phyloP scores from a whole-genome alignment of 2,113 vertebrate genomes.

The Rhineura floridana region DNA sequence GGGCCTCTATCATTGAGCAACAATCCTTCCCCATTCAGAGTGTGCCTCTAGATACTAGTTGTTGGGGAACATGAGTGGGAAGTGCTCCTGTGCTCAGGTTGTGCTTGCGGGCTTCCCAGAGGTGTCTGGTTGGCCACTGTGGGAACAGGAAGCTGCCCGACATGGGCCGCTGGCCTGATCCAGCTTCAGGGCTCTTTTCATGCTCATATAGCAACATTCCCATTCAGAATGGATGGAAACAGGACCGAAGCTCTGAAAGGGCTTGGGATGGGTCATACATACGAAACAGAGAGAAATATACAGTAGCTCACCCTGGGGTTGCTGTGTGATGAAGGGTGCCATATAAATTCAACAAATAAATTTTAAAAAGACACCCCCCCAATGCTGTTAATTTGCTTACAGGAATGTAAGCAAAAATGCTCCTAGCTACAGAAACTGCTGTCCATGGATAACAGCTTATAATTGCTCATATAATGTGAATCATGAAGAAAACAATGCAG shows the following conservation, averaged over 20 bases:
- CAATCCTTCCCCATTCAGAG: no score
- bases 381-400: not conserved
- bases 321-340: not conserved
- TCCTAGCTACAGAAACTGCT: constrained; percentile 5
- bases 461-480: constrained; percentile 18
- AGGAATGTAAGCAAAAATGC: not conserved
- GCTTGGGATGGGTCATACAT: not conserved
- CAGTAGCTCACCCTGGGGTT: not conserved
- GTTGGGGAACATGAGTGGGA: no score
- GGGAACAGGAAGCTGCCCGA: no score
- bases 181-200: no score
- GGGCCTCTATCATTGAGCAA: no score
- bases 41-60: no score
- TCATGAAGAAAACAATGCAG: constrained; percentile 43
- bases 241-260: constrained; percentile 3
- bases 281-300: not conserved
- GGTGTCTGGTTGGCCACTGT: no score
- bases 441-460: not conserved
- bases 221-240: constrained; percentile 10
- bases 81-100: no score
- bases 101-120: no score
- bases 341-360: no score
- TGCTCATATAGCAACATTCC: fast-evolving
- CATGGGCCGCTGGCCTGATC: no score
- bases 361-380: not conserved